These are phyloP conservation scores for Lordiphosa mommai DNA, from an alignment of 1,140 invertebrate species.

Conservation along the genomic window DNA sequence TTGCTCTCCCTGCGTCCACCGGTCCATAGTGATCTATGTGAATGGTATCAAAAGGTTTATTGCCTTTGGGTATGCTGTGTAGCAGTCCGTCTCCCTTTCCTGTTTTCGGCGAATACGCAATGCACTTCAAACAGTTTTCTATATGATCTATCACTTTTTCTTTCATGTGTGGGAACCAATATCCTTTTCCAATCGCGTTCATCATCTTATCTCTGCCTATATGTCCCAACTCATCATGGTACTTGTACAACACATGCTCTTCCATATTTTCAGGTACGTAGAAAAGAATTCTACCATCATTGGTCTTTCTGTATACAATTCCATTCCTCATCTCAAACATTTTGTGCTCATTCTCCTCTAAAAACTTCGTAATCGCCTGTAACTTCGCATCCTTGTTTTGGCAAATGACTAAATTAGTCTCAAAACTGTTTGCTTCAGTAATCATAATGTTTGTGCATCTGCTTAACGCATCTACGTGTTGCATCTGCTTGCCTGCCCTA, in stretches of 20 bases:
- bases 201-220: conserved; percentile 36
- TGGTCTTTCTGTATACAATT: background rate
- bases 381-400: too few species aligned
- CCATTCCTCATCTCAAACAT: background rate
- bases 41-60: background rate
- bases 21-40: too few species aligned
- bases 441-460: too few species aligned
- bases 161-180: conserved; percentile 58
- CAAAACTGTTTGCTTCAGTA: too few species aligned
- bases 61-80: background rate
- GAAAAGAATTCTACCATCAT: background rate
- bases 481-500: too few species aligned
- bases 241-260: conserved; percentile 9
- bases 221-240: conserved; percentile 51
- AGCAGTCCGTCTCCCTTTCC: background rate
- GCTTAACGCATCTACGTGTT: too few species aligned
- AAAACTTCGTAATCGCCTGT: background rate
- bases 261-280: background rate
- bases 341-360: background rate
- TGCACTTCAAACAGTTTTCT: conserved; percentile 21
- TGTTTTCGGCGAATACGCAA: conserved; percentile 16
- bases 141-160: conserved; percentile 32
- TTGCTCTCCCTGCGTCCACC: too few species aligned
- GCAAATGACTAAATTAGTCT: too few species aligned
- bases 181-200: conserved; percentile 19